Conservation (phyloP, 2,888 invertebrate species). For the Trypoxylon attenuatum region DNA sequence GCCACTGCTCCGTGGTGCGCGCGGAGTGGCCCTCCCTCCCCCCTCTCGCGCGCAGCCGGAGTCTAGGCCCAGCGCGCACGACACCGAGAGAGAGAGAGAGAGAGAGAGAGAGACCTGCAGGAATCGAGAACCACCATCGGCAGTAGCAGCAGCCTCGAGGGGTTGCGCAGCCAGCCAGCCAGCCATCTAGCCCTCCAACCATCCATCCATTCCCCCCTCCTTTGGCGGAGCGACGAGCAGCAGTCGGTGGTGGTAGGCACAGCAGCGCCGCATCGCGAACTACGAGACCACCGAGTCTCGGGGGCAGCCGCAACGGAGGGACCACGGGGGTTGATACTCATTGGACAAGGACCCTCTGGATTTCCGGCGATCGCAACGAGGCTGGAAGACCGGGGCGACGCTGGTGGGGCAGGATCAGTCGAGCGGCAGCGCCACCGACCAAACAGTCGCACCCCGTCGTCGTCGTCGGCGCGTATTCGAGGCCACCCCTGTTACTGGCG, state of each 20-base stretch:
- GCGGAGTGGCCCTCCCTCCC: neutral
- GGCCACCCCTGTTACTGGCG: conserved; percentile 62
- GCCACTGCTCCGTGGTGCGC: conserved; percentile 10
- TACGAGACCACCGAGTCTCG: too few species aligned
- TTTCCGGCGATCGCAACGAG: conserved; percentile 5
- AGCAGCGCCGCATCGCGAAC: conserved; percentile 45
- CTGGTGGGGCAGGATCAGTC: conserved; percentile 36
- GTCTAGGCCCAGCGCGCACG: conserved; percentile 11
- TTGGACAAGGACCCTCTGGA: conserved; percentile 11
- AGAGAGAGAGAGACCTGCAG: conserved; percentile 35
- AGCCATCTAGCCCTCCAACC: too few species aligned
- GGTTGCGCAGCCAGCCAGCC: conserved; percentile 51
- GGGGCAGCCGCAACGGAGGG: conserved; percentile 61
- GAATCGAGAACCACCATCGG: conserved; percentile 55
- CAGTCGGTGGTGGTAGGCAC: conserved; percentile 25
- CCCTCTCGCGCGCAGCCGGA: conserved; percentile 2
- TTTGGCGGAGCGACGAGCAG: conserved; percentile 14
- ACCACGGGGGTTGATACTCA: conserved; percentile 40
- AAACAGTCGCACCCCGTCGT: conserved; percentile 63
- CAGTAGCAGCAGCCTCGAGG: conserved; percentile 54
- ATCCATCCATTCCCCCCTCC: conserved; percentile 1
- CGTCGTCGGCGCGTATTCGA: conserved; percentile 59
- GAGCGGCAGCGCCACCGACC: conserved; percentile 55
- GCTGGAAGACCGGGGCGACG: neutral
- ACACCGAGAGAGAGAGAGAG: conserved; percentile 10